Base-by-base conservation (phyloP, 1,140 invertebrate genomes). In the Musca vetustissima region DNA sequence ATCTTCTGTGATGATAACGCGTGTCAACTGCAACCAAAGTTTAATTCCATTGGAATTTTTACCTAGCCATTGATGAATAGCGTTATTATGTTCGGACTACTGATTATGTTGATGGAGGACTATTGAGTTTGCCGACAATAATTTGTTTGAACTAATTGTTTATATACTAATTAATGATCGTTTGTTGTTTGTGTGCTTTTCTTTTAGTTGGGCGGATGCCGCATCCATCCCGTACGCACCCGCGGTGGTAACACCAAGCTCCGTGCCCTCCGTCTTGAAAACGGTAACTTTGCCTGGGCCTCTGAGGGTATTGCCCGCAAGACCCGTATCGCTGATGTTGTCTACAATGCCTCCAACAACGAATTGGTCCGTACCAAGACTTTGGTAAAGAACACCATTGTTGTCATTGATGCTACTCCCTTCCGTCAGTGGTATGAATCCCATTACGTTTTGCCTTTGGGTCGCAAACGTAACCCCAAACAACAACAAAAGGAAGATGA, bases 311-410 rank as follows among this genome's bases (percentile, higher is more conserved):
- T 79, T 48, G 92, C 98, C 14, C 89, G 95, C 57, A 99, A 97
- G 85, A 97, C 97, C 32, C 93, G 98, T 90, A 94, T 99, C 77
- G 97, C 99, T 81, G 98, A 99, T 87, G 97, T 99, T 57, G 95
- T 99, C 14, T 99, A 99, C 88, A 99, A 99, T 86, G 96, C 98
- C 17, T 97, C 95, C 69, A 99, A 98, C 88, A 97, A 97, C 83
- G 97, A 99, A 84, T 89, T 99, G 87, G 97, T 99, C 28, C 89
- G 98, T 85, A 99, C 98, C 70, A 99, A 99, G 85, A 99, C 98
- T 24, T 86, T 99, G 74, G 97, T 99, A 55, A 99, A 99, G 85
- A 98, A 98, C 84, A 93, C 93, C 67, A 98, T 99, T 84, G 93
- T 99, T 70, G 91, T 95, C 25, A 93, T 99, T 82, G 98, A 99